Evolutionary conservation across 2,113 vertebrate genomes (phyloP).

Genomic region (Otolemur garnettii): DNA sequence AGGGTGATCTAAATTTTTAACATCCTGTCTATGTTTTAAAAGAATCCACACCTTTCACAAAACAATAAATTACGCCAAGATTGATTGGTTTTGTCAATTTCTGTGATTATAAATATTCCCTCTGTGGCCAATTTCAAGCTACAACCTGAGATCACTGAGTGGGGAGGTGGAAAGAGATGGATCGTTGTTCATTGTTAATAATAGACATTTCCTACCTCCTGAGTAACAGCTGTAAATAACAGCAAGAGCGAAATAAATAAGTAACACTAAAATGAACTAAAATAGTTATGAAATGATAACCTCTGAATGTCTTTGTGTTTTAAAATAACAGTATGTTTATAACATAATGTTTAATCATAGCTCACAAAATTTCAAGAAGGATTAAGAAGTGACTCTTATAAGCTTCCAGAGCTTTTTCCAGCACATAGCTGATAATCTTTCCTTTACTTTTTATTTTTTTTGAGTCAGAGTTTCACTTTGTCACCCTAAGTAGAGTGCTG

Average conservation of each 20-base stretch:
- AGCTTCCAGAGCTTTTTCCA: not conserved
- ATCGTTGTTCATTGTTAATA: not conserved
- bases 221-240: not conserved
- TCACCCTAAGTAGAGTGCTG: no score
- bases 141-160: not conserved
- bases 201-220: not conserved
- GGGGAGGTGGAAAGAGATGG: not conserved
- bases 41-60: not conserved
- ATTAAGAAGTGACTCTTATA: not conserved
- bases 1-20: not conserved
- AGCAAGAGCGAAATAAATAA: not conserved
- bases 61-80: not conserved
- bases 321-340: not conserved
- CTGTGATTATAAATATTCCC: not conserved
- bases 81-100: not conserved
- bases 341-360: not conserved
- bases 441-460: not conserved
- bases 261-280: not conserved
- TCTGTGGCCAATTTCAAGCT: not conserved
- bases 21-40: not conserved
- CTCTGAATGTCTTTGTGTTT: not conserved
- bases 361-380: not conserved
- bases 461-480: no score
- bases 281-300: not conserved
- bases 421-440: not conserved